phyloP scores from a whole-genome alignment of 23 tunicate genomes.

The Trididemnum miniatum region DNA sequence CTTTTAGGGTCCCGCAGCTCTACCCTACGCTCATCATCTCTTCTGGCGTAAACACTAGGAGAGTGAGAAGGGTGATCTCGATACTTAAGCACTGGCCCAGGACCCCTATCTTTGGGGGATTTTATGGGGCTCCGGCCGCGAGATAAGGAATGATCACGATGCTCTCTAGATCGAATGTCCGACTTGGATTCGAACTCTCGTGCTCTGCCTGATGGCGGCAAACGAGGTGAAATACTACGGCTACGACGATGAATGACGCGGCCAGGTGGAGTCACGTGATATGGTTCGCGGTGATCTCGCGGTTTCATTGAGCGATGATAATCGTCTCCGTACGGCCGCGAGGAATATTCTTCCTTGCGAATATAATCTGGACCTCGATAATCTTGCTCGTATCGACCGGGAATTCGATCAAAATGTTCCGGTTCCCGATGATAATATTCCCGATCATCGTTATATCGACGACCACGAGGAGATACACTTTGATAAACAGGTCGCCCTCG shows the following conservation, averaged over 20 bases:
- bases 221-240: constrained; percentile 74
- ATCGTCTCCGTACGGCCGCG: constrained; percentile 52
- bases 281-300: constrained; percentile 26
- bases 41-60: background rate
- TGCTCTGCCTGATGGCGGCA: constrained; percentile 27
- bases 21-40: constrained; percentile 39
- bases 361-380: constrained; percentile 37
- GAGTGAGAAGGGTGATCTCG: constrained; percentile 35
- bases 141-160: constrained; percentile 26
- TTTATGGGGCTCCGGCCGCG: constrained; percentile 40
- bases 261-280: constrained; percentile 42
- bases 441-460: constrained; percentile 52
- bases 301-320: constrained; percentile 55
- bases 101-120: constrained; percentile 41
- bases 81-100: constrained; percentile 32
- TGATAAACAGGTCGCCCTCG: constrained; percentile 54
- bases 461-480: constrained; percentile 45
- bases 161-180: constrained; percentile 35
- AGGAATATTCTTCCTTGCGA: constrained; percentile 45
- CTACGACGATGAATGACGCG: constrained; percentile 49
- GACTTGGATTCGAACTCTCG: constrained; percentile 45
- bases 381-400: constrained; percentile 48
- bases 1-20: constrained; percentile 41
- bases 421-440: constrained; percentile 58
- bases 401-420: constrained; percentile 36